A percentile compares a stretch with the other conserved stretches of the same genome.
phyloP scores from a whole-genome alignment of 2,797 vertebrate species.

The Micrastur ruficollis region DNA sequence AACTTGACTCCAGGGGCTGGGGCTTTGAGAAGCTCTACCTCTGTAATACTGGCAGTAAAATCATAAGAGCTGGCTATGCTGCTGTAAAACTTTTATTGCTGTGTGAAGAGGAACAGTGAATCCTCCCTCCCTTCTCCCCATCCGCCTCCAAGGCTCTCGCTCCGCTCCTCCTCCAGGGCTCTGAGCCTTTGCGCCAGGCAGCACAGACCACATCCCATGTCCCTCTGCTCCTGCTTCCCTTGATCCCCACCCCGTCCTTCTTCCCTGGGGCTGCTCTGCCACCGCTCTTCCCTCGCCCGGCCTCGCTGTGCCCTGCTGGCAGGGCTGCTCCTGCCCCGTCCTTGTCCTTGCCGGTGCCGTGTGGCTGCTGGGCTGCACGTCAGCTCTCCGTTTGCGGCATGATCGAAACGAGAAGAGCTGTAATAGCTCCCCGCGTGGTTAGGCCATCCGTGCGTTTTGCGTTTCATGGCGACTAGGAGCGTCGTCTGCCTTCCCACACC shows the following conservation, averaged over 20 bases:
- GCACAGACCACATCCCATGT: not conserved
- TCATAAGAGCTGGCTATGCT: not conserved
- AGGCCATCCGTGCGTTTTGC: not conserved
- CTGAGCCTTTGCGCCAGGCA: not conserved
- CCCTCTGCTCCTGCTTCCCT: not conserved
- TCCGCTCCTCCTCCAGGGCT: not conserved
- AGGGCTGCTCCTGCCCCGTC: not conserved
- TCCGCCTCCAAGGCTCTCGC: not conserved
- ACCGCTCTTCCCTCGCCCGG: fast-evolving
- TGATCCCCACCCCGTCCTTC: not conserved
- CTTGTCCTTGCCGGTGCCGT: fast-evolving
- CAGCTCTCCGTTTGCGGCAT: fast-evolving
- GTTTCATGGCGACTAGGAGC: not conserved
- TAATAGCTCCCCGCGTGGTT: not conserved
- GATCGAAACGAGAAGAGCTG: not conserved
- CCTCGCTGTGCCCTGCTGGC: fast-evolving
- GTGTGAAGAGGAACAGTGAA: not conserved
- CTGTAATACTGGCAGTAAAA: slow-evolving; percentile 34
- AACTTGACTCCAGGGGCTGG: slow-evolving; percentile 32
- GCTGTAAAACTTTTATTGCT: slow-evolving; percentile 45
- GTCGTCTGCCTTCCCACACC: slow-evolving; percentile 1
- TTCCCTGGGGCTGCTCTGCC: not conserved
- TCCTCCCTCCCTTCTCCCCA: not conserved
- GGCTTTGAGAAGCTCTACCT: slow-evolving; percentile 34
- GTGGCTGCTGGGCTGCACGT: not conserved